Evolutionary conservation across 2,888 invertebrate species (phyloP), one percentile per base, ranked within the genome.

Genomic region (Drepana falcataria): DNA sequence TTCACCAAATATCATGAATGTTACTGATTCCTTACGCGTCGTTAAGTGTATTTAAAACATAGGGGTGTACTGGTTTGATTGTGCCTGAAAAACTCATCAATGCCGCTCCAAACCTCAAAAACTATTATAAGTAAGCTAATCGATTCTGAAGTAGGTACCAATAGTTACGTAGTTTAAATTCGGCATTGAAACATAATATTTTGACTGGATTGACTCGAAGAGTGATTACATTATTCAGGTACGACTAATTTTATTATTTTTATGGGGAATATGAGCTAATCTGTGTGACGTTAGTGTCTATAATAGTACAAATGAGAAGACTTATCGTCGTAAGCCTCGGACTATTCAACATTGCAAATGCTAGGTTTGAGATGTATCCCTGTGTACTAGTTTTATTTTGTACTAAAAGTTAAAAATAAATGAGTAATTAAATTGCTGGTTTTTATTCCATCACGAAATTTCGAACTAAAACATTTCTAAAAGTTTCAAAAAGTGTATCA

Each of bases 251-350:
- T 85, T 82, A 79, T 77, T 85, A 51, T 85, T 86, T 85, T 79
- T 74, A 84, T 81, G 83, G 83, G 86, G 81, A 81, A 83, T 81
- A 83, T 86, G 85, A 88, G 86, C 85, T 89, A 87, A 84, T 83
- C 81, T 83, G 87, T 88, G 87, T 88, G 89, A 88, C 87, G 82
- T 86, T 87, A 88, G 91, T 91, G 86, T 91, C 91, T 91, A 90
- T 88, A 91, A 91, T 91, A 91, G 91, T 91, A 91, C 91, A 91
- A 91, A 91, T 91, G 90, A 89, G 91, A 91, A 91, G 91, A 91
- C 91, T 91, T 91, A 91, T 91, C 88, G 91, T 90, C 90, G 87
- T 91, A 91, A 90, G 89, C 89, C 87, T 90, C 90, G 85, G 89
- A 90, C 88, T 87, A 89, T 90, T 91, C 90, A 89, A 87, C 91